Base-by-base conservation (phyloP, 2,113 vertebrate species). In the Centrocercus urophasianus region DNA sequence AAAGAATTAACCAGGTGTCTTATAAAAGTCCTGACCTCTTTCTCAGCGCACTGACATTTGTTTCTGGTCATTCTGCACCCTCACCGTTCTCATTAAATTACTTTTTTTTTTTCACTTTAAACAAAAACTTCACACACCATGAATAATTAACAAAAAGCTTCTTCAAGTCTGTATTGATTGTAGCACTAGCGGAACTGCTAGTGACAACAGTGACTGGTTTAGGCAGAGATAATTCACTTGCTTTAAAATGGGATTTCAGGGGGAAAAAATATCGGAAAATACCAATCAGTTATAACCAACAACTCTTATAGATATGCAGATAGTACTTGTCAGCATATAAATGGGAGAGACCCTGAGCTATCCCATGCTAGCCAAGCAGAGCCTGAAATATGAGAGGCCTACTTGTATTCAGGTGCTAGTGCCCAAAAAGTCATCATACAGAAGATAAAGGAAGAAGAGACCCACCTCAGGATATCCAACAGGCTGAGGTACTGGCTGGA, bases 1-100 rank as follows among this genome's bases (percentile, higher is more conserved):
- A 71, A 89, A 89, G 19, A 93, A 80, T 86, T 91, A 95, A 88
- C 50, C 1, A 8, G 57, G 34, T 88, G 32, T 86, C 28, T 0
- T 64, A 38, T 64, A 52, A 92, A 91, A 90, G 77, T 89, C 52
- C 72, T 2, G 13, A 76, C 57, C 82, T 93, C 69, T 43, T 92
- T 93, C 69, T 89, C 3, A 1, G 32, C 67, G 34, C 63, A 64
- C 61, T 92, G 57, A 78, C 34, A 67, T 93, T 93, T 81, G 52
- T 93, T 89, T 86, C 61, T 61, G 61, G 27, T 10, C 91, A 42
- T 61, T 88, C 63, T 88, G 43, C 78, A 82, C 61, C 32, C 88
- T 81, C 71, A 34, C 36, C 75, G 40, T 76, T 87, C 59, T 84
- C 32, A 73, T 30, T 90, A 84, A 88, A 78, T 32, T 50, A 50